Conservation (phyloP, 1,140 invertebrate genomes). For the Bombus vancouverensis region DNA sequence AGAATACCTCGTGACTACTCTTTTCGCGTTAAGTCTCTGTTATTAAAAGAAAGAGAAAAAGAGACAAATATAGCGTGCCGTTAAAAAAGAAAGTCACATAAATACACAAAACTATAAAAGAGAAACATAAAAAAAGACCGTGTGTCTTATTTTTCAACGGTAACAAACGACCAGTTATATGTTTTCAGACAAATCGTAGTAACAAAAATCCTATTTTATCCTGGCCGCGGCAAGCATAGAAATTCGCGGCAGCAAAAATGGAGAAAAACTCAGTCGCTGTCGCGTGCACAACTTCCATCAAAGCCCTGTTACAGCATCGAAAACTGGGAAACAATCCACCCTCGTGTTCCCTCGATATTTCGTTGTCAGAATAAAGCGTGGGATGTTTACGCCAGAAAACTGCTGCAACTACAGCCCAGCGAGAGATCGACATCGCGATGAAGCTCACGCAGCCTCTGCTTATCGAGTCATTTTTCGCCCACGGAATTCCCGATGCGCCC, state of each 20-base stretch:
- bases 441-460: background rate
- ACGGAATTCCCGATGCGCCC: background rate
- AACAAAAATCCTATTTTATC: background rate
- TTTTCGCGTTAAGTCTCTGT: too few relatives aligned
- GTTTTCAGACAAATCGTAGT: background rate
- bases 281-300: background rate
- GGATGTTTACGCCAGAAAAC: background rate
- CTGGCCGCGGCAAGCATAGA: background rate
- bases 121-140: background rate
- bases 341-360: slow-evolving; percentile 1
- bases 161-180: background rate
- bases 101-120: background rate
- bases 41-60: too few relatives aligned
- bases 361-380: background rate
- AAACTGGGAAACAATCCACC: background rate
- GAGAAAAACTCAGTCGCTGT: background rate
- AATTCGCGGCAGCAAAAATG: background rate
- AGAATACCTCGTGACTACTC: background rate
- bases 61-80: too few relatives aligned
- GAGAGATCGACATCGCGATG: background rate
- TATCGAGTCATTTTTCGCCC: slow-evolving; percentile 24
- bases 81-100: background rate
- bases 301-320: background rate
- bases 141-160: background rate
- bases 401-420: background rate